Percentiles rank a stretch among this genome's conserved stretches.
These are phyloP conservation scores for Sparidentex hasta DNA, from an alignment of 2,797 vertebrate genomes.

Conservation along the genomic window DNA sequence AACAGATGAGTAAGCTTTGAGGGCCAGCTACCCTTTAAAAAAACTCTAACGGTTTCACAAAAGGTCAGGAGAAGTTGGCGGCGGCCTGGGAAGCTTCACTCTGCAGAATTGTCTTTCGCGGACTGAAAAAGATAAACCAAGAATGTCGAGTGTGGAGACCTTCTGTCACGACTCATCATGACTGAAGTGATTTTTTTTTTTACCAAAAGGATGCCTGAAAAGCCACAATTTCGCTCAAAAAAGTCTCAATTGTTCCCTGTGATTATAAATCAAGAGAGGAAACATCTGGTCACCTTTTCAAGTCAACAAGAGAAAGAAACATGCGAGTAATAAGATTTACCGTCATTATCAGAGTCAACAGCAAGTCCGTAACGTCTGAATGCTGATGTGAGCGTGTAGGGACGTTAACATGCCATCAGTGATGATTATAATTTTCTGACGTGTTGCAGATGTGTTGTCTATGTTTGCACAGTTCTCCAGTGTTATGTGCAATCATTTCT, in stretches of 20 bases:
- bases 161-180: constrained; percentile 9
- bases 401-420: too few relatives aligned
- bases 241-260: not conserved
- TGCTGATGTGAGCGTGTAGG: not conserved
- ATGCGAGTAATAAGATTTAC: not conserved
- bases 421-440: too few relatives aligned
- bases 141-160: constrained; percentile 36
- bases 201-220: not conserved
- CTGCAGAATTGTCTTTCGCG: not conserved
- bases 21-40: constrained; percentile 33
- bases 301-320: not conserved
- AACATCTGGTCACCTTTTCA: not conserved
- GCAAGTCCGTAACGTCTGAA: not conserved
- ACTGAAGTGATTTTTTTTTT: not conserved
- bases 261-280: not conserved
- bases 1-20: constrained; percentile 35
- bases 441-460: too few relatives aligned
- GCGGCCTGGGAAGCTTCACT: constrained; percentile 18
- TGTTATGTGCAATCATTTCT: too few relatives aligned
- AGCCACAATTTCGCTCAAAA: not conserved
- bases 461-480: too few relatives aligned
- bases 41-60: constrained; percentile 46
- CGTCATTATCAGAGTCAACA: not conserved
- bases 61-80: constrained; percentile 52
- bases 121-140: constrained; percentile 22